Percentiles rank a stretch among this genome's conserved stretches.
Conservation (phyloP, 2,888 invertebrate genomes). For the Blera fallax region DNA sequence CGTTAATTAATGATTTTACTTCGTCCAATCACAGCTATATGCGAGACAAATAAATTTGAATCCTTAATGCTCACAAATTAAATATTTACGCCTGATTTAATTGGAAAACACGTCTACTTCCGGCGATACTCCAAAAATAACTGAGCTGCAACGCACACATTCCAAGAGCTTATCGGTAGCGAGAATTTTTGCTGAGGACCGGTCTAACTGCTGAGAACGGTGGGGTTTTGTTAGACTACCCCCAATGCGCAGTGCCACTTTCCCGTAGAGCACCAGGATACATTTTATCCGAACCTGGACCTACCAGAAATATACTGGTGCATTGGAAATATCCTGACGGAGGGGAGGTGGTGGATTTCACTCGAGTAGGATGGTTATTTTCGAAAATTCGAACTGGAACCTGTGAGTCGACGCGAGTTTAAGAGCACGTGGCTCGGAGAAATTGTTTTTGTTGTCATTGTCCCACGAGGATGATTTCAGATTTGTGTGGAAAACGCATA, state of each 20-base stretch:
- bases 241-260: conserved; percentile 43
- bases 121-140: conserved; percentile 75
- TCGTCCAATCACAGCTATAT: conserved; percentile 1
- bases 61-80: conserved; percentile 43
- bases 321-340: conserved; percentile 36
- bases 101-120: conserved; percentile 73
- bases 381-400: conserved; percentile 58
- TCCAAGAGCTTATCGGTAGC: conserved; percentile 64
- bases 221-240: not conserved
- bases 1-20: conserved; percentile 15
- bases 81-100: conserved; percentile 55
- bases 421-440: conserved; percentile 56
- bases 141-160: conserved; percentile 71
- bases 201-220: not conserved
- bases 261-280: conserved; percentile 28
- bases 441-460: conserved; percentile 69
- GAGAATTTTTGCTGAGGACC: conserved; percentile 39
- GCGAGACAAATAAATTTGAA: conserved; percentile 24
- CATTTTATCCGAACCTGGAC: conserved; percentile 58
- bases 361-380: not conserved
- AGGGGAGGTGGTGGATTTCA: not conserved
- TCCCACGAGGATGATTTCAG: conserved; percentile 70
- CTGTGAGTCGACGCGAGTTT: conserved; percentile 28
- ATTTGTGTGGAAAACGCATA: conserved; percentile 73
- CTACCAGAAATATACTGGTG: conserved; percentile 44